These are phyloP conservation scores for Narcine bancroftii DNA, from an alignment of 2,113 vertebrate genomes.

Conservation along the genomic window DNA sequence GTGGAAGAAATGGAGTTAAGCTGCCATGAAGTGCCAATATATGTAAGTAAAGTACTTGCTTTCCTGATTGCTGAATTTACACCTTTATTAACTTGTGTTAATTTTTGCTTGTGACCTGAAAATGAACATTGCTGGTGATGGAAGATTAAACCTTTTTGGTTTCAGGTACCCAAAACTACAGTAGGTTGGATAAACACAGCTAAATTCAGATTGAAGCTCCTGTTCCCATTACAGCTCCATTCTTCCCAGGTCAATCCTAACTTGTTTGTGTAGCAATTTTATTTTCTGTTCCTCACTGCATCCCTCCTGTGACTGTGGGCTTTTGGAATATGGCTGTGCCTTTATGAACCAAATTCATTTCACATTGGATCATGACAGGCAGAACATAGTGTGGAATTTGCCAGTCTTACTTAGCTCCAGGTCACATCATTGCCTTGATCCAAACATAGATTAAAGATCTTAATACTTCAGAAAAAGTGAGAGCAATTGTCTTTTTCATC, in stretches of 20 bases:
- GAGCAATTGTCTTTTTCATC: no score
- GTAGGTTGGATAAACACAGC: background rate
- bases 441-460: no score
- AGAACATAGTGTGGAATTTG: background rate
- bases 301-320: no score
- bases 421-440: no score
- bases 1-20: constrained; percentile 74
- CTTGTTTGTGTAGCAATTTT: background rate
- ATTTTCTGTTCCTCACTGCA: background rate
- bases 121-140: background rate
- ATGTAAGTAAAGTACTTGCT: constrained; percentile 77
- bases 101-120: background rate
- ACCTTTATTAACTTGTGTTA: background rate
- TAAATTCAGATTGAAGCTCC: background rate
- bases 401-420: no score
- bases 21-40: constrained; percentile 72
- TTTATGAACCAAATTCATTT: background rate
- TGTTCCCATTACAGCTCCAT: background rate
- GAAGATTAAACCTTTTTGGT: background rate
- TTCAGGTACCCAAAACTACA: background rate
- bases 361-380: background rate
- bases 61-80: background rate
- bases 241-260: background rate
- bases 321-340: no score
- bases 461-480: no score